These are phyloP conservation scores for Ctenopoma multispine DNA, from an alignment of 2,797 vertebrate species.

Conservation along the genomic window DNA sequence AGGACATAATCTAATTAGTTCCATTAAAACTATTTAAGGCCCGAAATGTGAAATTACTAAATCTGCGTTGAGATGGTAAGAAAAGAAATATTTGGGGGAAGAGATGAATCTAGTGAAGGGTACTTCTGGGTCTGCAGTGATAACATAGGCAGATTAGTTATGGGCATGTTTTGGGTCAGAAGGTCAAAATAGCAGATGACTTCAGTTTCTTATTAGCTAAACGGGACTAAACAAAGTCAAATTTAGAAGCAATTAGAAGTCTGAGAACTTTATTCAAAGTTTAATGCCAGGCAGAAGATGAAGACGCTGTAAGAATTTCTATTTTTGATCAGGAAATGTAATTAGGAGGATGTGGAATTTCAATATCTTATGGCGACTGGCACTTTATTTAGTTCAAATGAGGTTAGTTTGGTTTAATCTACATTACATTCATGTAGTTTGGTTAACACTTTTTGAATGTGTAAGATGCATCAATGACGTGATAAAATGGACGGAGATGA, in stretches of 20 bases:
- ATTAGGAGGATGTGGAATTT: not conserved
- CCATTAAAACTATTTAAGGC: slow-evolving; percentile 68
- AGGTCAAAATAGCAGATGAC: slow-evolving; percentile 51
- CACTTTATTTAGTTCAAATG: not conserved
- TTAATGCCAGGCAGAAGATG: not conserved
- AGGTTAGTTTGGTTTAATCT: slow-evolving; percentile 7
- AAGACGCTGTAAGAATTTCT: not conserved
- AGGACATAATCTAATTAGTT: slow-evolving; percentile 72
- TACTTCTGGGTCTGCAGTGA: slow-evolving; percentile 51
- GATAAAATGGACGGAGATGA: slow-evolving; percentile 45
- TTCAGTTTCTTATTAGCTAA: slow-evolving; percentile 18
- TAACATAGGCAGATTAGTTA: slow-evolving; percentile 47
- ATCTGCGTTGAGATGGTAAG: slow-evolving; percentile 42
- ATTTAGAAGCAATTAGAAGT: not conserved
- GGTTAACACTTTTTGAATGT: not conserved
- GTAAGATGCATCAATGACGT: slow-evolving; percentile 18
- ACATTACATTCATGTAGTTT: slow-evolving; percentile 8
- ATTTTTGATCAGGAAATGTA: not conserved
- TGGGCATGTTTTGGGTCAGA: slow-evolving; percentile 38
- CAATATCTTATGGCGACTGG: not conserved
- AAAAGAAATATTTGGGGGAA: slow-evolving; percentile 22
- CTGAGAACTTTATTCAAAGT: slow-evolving; percentile 4
- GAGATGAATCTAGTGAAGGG: slow-evolving; percentile 47
- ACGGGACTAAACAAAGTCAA: slow-evolving; percentile 1
- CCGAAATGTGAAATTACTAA: slow-evolving; percentile 49